Percentiles rank a stretch among this genome's conserved stretches.
Evolutionary conservation across 1,140 invertebrate species (phyloP).

Genomic region (Trissolcus basalis): DNA sequence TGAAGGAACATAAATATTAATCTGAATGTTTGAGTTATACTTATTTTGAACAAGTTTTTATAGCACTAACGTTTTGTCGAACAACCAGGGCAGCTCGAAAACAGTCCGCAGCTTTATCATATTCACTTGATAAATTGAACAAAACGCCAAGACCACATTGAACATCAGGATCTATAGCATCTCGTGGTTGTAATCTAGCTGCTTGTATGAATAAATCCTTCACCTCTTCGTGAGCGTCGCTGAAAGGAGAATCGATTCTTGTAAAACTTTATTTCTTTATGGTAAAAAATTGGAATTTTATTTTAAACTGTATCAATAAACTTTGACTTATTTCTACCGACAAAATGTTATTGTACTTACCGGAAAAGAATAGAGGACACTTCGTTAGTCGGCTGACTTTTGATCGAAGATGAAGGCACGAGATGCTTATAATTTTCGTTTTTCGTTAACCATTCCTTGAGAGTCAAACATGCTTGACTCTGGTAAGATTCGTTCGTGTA

Average conservation of each 20-base stretch:
- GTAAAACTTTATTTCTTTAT: no score
- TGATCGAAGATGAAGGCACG: constrained; percentile 72
- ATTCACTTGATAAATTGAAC: constrained; percentile 95
- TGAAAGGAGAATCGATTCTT: constrained; percentile 66
- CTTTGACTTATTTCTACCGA: no score
- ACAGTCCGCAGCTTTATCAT: constrained; percentile 97
- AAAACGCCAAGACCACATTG: constrained; percentile 96
- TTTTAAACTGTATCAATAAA: no score
- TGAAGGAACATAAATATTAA: no score
- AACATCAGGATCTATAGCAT: constrained; percentile 92
- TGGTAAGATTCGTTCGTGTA: constrained; percentile 96
- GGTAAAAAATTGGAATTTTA: no score
- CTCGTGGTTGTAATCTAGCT: constrained; percentile 83
- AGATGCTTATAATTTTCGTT: constrained; percentile 91
- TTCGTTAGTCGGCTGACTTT: constrained; percentile 40
- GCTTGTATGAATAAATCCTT: constrained; percentile 90
- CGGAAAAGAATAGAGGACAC: constrained; percentile 70
- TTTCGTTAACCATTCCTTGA: constrained; percentile 89
- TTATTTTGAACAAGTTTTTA: no score
- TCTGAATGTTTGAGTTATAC: no score
- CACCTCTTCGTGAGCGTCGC: constrained; percentile 81
- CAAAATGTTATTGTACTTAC: no score
- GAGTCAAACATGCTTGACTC: constrained; percentile 82
- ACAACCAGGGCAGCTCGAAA: constrained; percentile 92
- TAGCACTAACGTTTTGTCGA: constrained; percentile 81